Evolutionary conservation across 2,888 invertebrate genomes (phyloP), one percentile per base, ranked within the genome.

Genomic region (Xestoiulus laeticollis): DNA sequence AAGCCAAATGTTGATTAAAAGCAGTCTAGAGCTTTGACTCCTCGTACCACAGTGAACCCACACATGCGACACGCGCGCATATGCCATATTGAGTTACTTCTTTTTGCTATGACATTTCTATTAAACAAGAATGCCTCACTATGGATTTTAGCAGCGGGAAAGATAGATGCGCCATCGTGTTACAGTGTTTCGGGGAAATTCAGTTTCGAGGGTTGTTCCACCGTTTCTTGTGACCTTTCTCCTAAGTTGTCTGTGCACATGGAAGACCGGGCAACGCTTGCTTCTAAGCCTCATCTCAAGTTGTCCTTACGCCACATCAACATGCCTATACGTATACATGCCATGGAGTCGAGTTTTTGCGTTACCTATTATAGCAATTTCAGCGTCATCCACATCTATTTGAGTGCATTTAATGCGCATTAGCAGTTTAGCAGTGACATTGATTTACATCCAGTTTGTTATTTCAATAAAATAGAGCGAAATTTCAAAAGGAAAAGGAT

Each of bases 1-100:
- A 6, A 1, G 14, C 30, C 78, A 26, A 78, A 78, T 78, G 78
- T 78, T 78, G 78, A 78, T 78, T 78, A 78, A 78, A 78, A 78
- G 78, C 78, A 78, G 78, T 78, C 30, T 78, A 30, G 78, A 30
- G 78, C 78, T 78, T 78, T 78, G 78, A 78, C 78, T 78, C 78
- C 30, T 8, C n/a, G n/a, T n/a, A 68, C 68, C 26, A 68, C 30
- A 30, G 30, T 78, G 78, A 78, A 78, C 78, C 78, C 78, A 30
- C 30, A 78, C 78, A 30, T 26, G 30, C 30, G 68, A 68, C 68
- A 68, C 12, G 12, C 68, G 19, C 59, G 22, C 59, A 59, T 26
- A 68, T 26, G 68, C 68, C 68, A 12, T 78, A 30, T 78, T 78
- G 30, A 78, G 30, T 78, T 78, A 78, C 78, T 78, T 78, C 78